phyloP scores from a whole-genome alignment of 2,888 invertebrate species.

The Charanyca ferruginea region DNA sequence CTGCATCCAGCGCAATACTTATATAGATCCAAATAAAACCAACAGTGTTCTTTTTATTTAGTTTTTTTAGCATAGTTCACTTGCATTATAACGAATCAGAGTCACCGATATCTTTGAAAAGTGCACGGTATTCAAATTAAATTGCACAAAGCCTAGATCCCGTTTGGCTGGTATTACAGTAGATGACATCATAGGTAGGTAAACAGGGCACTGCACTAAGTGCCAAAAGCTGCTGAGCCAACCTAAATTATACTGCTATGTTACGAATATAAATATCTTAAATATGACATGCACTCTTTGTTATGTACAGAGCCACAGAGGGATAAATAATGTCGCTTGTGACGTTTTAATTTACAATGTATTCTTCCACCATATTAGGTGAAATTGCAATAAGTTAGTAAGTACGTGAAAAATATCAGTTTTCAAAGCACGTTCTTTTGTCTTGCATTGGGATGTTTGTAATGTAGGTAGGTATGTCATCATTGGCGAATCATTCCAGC shows the following conservation, averaged over 20 bases:
- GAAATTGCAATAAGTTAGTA: neutral
- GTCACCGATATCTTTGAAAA: neutral
- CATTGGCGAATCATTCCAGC: neutral
- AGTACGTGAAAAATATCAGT: neutral
- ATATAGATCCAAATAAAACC: neutral
- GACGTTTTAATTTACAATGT: slow-evolving; percentile 16
- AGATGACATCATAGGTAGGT: slow-evolving; percentile 46
- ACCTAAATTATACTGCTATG: slow-evolving; percentile 28
- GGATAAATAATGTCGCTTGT: slow-evolving; percentile 8
- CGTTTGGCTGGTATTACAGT: slow-evolving; percentile 10
- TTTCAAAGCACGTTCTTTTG: slow-evolving; percentile 32
- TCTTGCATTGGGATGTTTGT: neutral
- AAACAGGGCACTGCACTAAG: slow-evolving; percentile 18
- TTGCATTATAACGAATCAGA: neutral
- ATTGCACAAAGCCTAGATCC: slow-evolving; percentile 42
- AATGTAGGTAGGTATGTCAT: neutral
- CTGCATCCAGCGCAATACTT: neutral
- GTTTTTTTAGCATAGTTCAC: neutral
- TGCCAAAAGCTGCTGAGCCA: slow-evolving; percentile 36
- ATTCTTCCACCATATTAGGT: slow-evolving; percentile 16
- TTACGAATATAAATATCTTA: slow-evolving; percentile 43
- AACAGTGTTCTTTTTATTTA: no score
- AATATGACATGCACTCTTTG: neutral
- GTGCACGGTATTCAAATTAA: slow-evolving; percentile 35
- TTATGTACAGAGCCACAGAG: neutral